Evolutionary conservation across 2,888 invertebrate genomes (phyloP).

Genomic region (Hypsopygia costalis): DNA sequence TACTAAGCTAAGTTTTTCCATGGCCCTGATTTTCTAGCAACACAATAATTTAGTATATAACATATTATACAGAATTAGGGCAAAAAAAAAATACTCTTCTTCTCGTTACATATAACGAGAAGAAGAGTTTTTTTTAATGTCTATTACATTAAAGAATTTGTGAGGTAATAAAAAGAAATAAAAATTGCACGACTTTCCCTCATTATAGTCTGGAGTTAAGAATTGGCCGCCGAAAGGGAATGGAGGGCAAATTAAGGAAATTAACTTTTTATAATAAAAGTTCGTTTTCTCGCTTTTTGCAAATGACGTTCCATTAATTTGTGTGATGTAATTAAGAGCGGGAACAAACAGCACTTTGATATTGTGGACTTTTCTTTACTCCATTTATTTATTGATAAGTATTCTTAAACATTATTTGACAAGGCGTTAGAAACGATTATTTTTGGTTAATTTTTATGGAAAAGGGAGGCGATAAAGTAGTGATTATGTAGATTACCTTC

Average conservation of each 20-base stretch:
- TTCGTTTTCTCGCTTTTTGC: constrained; percentile 47
- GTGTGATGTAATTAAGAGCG: constrained; percentile 56
- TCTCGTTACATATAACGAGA: no score
- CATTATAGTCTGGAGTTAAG: constrained; percentile 46
- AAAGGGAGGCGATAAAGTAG: no score
- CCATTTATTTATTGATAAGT: constrained; percentile 14
- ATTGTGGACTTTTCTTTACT: constrained; percentile 15
- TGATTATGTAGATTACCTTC: no score
- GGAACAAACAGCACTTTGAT: constrained; percentile 39
- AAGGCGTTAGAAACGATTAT: no score
- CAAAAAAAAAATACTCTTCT: no score
- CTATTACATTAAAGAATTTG: not conserved
- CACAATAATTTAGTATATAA: no score
- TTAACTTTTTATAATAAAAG: constrained; percentile 69
- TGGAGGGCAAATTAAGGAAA: constrained; percentile 67
- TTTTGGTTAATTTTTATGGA: no score
- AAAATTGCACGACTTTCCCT: constrained; percentile 31
- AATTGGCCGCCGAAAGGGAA: constrained; percentile 50
- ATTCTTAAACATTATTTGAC: not conserved
- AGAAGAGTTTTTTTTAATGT: no score
- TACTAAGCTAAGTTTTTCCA: no score
- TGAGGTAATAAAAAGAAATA: constrained; percentile 9
- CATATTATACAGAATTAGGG: no score
- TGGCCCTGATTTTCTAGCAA: no score
- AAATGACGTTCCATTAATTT: constrained; percentile 70